Conservation (phyloP, 2,113 vertebrate genomes). For the Engystomops pustulosus region DNA sequence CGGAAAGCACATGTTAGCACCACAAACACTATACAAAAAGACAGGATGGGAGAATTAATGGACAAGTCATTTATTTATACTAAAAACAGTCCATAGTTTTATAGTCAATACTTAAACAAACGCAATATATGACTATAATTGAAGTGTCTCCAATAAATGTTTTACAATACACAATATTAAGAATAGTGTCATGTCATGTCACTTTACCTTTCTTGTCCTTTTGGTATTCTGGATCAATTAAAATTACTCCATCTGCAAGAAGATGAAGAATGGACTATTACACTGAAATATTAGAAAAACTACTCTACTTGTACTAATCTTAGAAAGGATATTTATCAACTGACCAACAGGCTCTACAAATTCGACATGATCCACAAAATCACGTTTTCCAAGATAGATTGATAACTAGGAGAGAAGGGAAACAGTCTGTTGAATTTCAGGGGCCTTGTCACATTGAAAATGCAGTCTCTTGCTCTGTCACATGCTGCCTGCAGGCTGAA, state of each 20-base stretch:
- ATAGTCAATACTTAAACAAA: no score
- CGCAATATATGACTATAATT: no score
- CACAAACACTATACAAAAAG: conserved; percentile 76
- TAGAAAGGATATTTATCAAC: conserved; percentile 59
- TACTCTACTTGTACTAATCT: not conserved
- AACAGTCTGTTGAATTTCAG: not conserved
- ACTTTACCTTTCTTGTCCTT: conserved; percentile 83
- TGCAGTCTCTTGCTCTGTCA: no score
- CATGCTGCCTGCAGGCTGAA: no score
- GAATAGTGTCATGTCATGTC: no score
- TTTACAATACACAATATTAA: not conserved
- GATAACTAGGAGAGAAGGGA: conserved; percentile 71
- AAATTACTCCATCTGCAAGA: conserved; percentile 80
- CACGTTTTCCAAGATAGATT: conserved; percentile 86
- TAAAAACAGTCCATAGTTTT: no score
- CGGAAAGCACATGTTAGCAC: conserved; percentile 85
- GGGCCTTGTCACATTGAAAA: no score
- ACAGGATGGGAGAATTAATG: not conserved
- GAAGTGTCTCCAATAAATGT: no score
- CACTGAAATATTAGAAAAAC: not conserved
- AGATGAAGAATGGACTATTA: not conserved
- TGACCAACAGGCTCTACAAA: conserved; percentile 79
- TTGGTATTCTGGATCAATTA: conserved; percentile 83
- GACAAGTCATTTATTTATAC: no score
- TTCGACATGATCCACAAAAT: conserved; percentile 88